These are phyloP conservation scores for Myxocyprinus asiaticus DNA, from an alignment of 2,113 vertebrate genomes.

Conservation along the genomic window DNA sequence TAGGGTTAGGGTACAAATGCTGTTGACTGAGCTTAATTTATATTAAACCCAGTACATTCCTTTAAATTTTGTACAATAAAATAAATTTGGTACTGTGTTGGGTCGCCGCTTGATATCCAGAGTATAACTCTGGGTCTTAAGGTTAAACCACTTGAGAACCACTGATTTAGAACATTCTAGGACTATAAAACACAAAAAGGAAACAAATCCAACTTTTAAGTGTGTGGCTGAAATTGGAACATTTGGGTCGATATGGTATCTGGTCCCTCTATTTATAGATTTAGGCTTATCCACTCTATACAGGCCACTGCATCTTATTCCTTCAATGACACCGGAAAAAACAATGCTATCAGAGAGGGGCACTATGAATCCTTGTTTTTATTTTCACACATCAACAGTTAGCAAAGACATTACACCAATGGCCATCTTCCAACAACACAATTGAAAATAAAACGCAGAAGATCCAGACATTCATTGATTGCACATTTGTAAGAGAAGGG, in stretches of 20 bases:
- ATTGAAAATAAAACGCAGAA: constrained; percentile 72
- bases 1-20: no score
- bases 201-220: neutral
- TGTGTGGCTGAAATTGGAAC: no score
- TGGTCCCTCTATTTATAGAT: neutral
- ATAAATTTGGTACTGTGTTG: no score
- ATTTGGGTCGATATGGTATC: neutral
- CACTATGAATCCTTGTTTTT: constrained; percentile 56
- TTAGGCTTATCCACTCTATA: neutral
- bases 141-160: no score
- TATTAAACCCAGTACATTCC: no score
- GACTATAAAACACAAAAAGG: constrained; percentile 36
- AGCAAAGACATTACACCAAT: constrained; percentile 74
- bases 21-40: no score
- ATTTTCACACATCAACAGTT: constrained; percentile 72
- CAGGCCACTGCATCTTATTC: neutral
- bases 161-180: constrained; percentile 18
- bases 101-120: neutral
- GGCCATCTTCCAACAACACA: constrained; percentile 72
- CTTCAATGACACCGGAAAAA: constrained; percentile 42
- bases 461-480: constrained; percentile 75
- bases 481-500: constrained; percentile 56
- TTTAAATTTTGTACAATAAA: no score
- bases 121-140: constrained; percentile 54
- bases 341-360: constrained; percentile 45